phyloP scores from a whole-genome alignment of 1,140 invertebrate genomes.

The Bombus pascuorum region DNA sequence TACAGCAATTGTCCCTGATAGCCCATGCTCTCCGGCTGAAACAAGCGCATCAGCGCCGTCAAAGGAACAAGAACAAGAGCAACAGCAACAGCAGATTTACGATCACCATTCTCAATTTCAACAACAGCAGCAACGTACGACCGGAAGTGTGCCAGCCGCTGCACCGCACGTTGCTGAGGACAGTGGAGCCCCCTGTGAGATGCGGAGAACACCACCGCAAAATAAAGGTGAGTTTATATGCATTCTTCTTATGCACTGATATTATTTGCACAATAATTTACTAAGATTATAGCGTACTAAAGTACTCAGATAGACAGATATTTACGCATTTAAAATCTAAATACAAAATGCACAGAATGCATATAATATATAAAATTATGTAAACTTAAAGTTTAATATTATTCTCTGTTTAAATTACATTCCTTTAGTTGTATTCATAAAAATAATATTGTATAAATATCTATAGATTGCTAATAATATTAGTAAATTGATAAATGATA shows the following conservation, averaged over 20 bases:
- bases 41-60: slow-evolving; percentile 50
- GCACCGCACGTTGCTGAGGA: slow-evolving; percentile 67
- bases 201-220: slow-evolving; percentile 81
- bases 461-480: not conserved
- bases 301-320: not conserved
- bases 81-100: slow-evolving; percentile 46
- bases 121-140: slow-evolving; percentile 65
- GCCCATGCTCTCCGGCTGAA: slow-evolving; percentile 57
- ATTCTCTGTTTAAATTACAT: not conserved
- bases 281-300: not conserved
- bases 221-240: slow-evolving; percentile 77
- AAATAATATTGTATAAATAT: not conserved
- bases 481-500: not conserved
- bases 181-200: slow-evolving; percentile 79
- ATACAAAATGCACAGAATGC: not conserved
- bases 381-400: too few species aligned
- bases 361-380: not conserved
- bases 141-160: slow-evolving; percentile 58
- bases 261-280: not conserved
- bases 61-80: slow-evolving; percentile 50
- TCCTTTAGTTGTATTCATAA: not conserved
- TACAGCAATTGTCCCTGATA: slow-evolving; percentile 46
- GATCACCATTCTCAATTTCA: slow-evolving; percentile 59
- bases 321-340: not conserved
- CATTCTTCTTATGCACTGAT: not conserved